Percentiles rank a stretch among this genome's conserved stretches.
These are phyloP conservation scores for Hypocryptadius cinnamomeus DNA, from an alignment of 2,113 vertebrate genomes.

Conservation along the genomic window DNA sequence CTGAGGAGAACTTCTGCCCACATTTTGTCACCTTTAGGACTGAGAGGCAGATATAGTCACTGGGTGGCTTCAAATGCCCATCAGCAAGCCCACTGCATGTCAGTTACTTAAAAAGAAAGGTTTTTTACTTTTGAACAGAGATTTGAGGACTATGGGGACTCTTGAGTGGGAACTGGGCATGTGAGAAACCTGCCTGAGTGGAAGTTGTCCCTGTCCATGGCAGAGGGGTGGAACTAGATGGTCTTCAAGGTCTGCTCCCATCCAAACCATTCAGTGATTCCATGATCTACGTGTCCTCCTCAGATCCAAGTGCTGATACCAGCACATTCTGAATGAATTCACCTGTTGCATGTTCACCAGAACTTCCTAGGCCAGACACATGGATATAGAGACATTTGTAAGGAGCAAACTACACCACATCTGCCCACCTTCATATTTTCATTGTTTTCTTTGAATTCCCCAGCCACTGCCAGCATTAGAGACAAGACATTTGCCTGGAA, in stretches of 20 bases:
- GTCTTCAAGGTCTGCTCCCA: not conserved
- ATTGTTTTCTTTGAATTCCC: not conserved
- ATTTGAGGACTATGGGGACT: not conserved
- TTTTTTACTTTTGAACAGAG: not conserved
- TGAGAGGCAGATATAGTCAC: not conserved
- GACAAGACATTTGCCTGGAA: not conserved
- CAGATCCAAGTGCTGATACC: not conserved
- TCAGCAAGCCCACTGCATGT: not conserved
- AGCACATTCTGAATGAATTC: not conserved
- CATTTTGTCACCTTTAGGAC: not conserved
- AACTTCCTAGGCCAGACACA: not conserved
- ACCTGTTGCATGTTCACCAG: not conserved
- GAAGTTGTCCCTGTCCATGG: not conserved
- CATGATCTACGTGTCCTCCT: not conserved
- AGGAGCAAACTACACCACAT: not conserved
- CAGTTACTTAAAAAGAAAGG: not conserved
- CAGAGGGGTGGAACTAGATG: not conserved
- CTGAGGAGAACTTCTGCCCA: not conserved
- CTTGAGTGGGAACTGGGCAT: not conserved
- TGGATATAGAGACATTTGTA: fast-evolving
- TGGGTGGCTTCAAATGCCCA: not conserved
- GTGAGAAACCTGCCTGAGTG: not conserved
- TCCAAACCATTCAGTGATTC: not conserved
- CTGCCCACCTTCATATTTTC: not conserved
- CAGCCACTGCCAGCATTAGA: not conserved